Evolutionary conservation across 2,888 invertebrate species (phyloP).

Genomic region (Trichogramma dendrolimi): DNA sequence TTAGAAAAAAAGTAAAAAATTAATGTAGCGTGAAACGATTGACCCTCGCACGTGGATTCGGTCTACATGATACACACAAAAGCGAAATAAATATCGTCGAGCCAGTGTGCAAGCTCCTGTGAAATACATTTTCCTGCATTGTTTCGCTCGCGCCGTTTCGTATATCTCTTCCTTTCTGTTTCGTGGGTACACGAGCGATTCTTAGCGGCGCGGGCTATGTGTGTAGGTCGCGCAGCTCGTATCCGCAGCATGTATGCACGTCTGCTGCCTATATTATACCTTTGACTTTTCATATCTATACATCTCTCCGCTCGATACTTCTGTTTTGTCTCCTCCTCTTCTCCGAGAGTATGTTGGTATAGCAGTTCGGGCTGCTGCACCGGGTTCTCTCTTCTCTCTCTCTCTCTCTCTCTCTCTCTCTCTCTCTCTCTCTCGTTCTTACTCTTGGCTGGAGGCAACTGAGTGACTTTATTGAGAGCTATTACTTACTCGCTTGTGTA

Average conservation of each 20-base stretch:
- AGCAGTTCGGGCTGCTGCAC: too few relatives aligned
- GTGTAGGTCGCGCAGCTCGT: too few relatives aligned
- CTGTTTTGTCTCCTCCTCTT: too few relatives aligned
- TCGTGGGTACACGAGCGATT: too few relatives aligned
- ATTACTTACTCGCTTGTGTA: neutral
- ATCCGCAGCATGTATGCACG: too few relatives aligned
- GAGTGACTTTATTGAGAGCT: neutral
- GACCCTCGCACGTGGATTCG: slow-evolving; percentile 27
- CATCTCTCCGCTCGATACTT: too few relatives aligned
- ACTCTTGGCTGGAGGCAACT: neutral
- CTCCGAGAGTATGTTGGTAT: too few relatives aligned
- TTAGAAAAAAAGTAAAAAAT: slow-evolving; percentile 44
- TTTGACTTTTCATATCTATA: too few relatives aligned
- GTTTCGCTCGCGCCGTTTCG: slow-evolving; percentile 23
- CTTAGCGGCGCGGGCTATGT: too few relatives aligned
- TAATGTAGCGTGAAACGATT: slow-evolving; percentile 47
- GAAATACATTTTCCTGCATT: slow-evolving; percentile 38
- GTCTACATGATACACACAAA: neutral
- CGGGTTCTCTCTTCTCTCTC: slow-evolving; percentile 5
- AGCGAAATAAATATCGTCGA: too few relatives aligned
- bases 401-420: slow-evolving; percentile 16
- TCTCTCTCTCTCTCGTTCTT: slow-evolving; percentile 10
- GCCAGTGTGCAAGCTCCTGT: slow-evolving; percentile 25
- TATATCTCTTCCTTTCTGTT: too few relatives aligned
- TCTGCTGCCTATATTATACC: too few relatives aligned